phyloP scores from a whole-genome alignment of 2,113 vertebrate genomes.

The Uria lomvia region DNA sequence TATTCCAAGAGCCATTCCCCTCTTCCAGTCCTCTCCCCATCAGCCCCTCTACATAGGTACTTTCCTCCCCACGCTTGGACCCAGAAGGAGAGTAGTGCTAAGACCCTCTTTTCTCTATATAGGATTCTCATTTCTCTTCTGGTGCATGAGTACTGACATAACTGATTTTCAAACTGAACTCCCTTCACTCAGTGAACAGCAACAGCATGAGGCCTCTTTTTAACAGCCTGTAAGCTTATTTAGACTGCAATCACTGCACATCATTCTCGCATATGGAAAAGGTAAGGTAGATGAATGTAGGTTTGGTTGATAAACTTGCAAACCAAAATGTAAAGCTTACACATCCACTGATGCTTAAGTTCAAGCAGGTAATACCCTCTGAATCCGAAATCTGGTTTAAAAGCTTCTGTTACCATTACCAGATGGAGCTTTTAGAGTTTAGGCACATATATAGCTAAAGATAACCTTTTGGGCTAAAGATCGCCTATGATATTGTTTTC shows the following conservation, averaged over 20 bases:
- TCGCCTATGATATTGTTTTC: not conserved
- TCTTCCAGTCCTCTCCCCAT: not conserved
- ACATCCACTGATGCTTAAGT: not conserved
- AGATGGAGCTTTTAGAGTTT: not conserved
- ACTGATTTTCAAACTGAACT: not conserved
- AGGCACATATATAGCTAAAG: not conserved
- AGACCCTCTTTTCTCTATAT: not conserved
- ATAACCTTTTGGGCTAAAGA: not conserved
- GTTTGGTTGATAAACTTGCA: not conserved
- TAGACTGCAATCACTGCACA: not conserved
- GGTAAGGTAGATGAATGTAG: not conserved
- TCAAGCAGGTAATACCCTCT: not conserved
- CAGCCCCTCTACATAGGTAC: not conserved
- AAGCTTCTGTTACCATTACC: not conserved
- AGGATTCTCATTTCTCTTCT: not conserved
- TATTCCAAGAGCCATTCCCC: not conserved
- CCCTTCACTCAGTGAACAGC: not conserved
- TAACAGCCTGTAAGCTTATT: not conserved
- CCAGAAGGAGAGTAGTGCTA: not conserved
- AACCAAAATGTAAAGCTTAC: not conserved
- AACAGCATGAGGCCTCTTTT: not conserved
- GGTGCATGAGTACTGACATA: not conserved
- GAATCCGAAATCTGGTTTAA: not conserved
- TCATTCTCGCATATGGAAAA: not conserved
- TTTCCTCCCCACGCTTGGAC: not conserved